A percentile compares a stretch with the other conserved stretches of the same genome.
Evolutionary conservation across 92 coral and sea anemone species (phyloP).

Genomic region (Isaurus tuberculatus): DNA sequence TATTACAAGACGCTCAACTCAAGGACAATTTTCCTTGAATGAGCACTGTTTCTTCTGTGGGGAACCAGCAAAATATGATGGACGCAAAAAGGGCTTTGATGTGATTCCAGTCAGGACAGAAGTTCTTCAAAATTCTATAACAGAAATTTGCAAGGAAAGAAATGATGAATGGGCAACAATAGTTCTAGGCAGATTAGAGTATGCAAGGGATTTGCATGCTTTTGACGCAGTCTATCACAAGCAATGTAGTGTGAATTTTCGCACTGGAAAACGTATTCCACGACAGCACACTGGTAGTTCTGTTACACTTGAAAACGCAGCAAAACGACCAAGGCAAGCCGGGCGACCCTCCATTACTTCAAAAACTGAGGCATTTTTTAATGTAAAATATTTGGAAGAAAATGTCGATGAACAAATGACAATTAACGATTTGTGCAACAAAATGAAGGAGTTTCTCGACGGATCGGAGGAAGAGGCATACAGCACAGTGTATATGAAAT

Average conservation of each 20-base stretch:
- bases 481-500: neutral
- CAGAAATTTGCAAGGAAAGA: no score
- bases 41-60: slow-evolving; percentile 2
- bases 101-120: slow-evolving; percentile 1
- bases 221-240: slow-evolving; percentile 6
- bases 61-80: neutral
- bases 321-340: neutral
- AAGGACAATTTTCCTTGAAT: neutral
- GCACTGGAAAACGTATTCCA: slow-evolving; percentile 1
- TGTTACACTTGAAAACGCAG: neutral
- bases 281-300: neutral
- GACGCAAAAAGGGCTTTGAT: neutral
- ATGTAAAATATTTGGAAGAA: neutral
- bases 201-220: slow-evolving; percentile 10
- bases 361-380: neutral
- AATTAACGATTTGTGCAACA: neutral
- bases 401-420: neutral
- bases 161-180: no score
- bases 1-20: neutral
- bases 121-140: neutral
- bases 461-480: slow-evolving; percentile 3
- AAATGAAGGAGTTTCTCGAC: neutral
- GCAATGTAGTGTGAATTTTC: neutral
- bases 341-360: neutral
- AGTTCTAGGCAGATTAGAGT: no score